These are phyloP conservation scores for Phrixothrix hirtus DNA, from an alignment of 2,888 invertebrate species.

Conservation along the genomic window DNA sequence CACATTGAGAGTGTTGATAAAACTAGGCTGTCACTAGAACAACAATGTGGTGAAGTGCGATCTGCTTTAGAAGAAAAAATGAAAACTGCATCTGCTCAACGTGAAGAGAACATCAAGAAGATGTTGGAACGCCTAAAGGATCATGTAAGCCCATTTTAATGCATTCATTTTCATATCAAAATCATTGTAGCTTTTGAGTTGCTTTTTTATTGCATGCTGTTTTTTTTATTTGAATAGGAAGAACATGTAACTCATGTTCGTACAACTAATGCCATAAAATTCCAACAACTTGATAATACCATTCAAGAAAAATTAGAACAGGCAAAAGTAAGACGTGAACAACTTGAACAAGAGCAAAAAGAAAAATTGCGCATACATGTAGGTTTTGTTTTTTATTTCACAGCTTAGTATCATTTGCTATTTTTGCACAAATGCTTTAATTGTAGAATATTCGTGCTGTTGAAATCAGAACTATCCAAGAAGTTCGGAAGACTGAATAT, in stretches of 20 bases:
- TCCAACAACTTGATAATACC: conserved; percentile 69
- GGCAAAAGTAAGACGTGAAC: conserved; percentile 72
- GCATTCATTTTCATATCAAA: no score
- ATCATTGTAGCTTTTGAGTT: conserved; percentile 41
- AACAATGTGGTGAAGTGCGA: conserved; percentile 84
- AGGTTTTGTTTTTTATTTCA: conserved; percentile 53
- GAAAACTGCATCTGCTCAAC: conserved; percentile 83
- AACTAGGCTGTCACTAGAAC: conserved; percentile 77
- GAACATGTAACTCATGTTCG: conserved; percentile 75
- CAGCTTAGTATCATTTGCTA: conserved; percentile 4
- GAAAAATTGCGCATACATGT: conserved; percentile 79
- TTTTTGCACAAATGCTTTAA: conserved; percentile 19
- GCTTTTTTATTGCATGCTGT: conserved; percentile 46
- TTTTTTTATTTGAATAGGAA: conserved; percentile 64
- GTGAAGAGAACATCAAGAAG: conserved; percentile 89
- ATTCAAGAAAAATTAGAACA: conserved; percentile 71
- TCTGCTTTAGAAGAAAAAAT: conserved; percentile 86
- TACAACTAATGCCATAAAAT: conserved; percentile 67
- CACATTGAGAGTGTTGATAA: conserved; percentile 68
- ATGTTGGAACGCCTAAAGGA: conserved; percentile 89
- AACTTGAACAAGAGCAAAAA: conserved; percentile 74
- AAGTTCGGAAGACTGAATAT: conserved; percentile 52
- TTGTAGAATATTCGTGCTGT: conserved; percentile 64
- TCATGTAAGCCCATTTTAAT: conserved; percentile 70
- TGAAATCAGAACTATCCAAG: conserved; percentile 60